phyloP scores from a whole-genome alignment of 2,113 vertebrate species.

The Apodemus sylvaticus region DNA sequence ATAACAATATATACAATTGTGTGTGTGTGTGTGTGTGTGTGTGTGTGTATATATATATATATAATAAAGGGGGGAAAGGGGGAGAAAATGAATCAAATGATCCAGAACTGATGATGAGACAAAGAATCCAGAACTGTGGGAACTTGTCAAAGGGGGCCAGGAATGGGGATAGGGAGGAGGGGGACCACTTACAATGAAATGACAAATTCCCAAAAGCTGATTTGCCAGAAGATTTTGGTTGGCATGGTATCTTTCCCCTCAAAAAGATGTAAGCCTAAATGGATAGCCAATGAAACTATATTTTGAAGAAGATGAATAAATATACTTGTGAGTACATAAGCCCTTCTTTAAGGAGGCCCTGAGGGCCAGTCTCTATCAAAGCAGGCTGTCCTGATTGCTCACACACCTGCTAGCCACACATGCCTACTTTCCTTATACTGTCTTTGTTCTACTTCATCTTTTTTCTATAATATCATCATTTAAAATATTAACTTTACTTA shows the following conservation, averaged over 20 bases:
- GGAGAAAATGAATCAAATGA: constrained; percentile 10
- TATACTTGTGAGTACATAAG: not conserved
- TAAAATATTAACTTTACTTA: not conserved
- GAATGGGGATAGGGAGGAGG: not conserved
- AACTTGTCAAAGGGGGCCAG: not conserved
- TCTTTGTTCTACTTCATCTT: not conserved
- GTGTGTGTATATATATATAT: not conserved
- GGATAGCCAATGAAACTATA: not conserved
- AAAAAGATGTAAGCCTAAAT: constrained; percentile 20
- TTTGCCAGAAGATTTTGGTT: not conserved
- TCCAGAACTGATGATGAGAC: not conserved
- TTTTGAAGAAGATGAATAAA: constrained; percentile 1
- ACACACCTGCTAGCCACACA: not conserved
- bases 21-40: not conserved
- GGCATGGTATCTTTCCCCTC: not conserved
- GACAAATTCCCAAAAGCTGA: not conserved
- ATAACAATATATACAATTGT: not conserved
- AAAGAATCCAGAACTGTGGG: constrained; percentile 18
- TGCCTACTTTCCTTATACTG: fast-evolving
- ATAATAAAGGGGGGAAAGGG: constrained; percentile 16
- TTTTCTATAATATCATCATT: not conserved
- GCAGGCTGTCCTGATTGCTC: not conserved
- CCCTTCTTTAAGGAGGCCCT: not conserved
- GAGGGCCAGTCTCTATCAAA: not conserved
- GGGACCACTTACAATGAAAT: not conserved